Evolutionary conservation across 2,888 invertebrate genomes (phyloP), one percentile per base, ranked within the genome.

Genomic region (Oegoconia quadripuncta): DNA sequence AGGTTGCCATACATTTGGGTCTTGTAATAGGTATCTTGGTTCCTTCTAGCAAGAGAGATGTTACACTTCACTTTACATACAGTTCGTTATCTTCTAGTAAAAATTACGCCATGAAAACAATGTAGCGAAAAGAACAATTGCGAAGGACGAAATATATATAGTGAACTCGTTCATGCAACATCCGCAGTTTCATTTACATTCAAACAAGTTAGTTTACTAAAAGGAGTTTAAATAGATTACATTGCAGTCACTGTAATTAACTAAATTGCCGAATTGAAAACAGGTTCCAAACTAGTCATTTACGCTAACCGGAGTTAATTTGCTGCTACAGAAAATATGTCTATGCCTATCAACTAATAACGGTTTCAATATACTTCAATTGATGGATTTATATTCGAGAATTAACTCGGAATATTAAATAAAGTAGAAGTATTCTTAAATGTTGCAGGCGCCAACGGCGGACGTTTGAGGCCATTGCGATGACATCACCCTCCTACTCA

Each of bases 401-500:
- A n/a, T n/a, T n/a, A n/a, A n/a, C n/a, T 23, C 3, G 23, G n/a
- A 6, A 11, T 11, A n/a, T n/a, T n/a, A n/a, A n/a, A n/a, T n/a
- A n/a, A n/a, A n/a, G n/a, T n/a, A n/a, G 9, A 23, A 27, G 27
- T 12, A 6, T 7, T n/a, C 3, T 12, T 30, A 17, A 12, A 14
- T 17, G 30, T 13, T 28, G 7, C 11, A 7, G 35, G 20, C 35
- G 35, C 35, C 35, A 20, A 7, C 26, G n/a, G 9, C 14, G 35
- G 35, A 12, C 26, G 26, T 56, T 50, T 43, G 34, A 52, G 53
- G 43, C 49, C 39, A 51, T 48, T 48, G 38, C 48, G 55, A 57
- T 67, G 68, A 69, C 67, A 67, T 69, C 65, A 68, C 53, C 50
- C 44, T 42, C 34, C 42, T 36, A 39, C 40, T 43, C 51, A 41